phyloP scores from a whole-genome alignment of 1,140 invertebrate genomes.

The Heliconius eleuchia region DNA sequence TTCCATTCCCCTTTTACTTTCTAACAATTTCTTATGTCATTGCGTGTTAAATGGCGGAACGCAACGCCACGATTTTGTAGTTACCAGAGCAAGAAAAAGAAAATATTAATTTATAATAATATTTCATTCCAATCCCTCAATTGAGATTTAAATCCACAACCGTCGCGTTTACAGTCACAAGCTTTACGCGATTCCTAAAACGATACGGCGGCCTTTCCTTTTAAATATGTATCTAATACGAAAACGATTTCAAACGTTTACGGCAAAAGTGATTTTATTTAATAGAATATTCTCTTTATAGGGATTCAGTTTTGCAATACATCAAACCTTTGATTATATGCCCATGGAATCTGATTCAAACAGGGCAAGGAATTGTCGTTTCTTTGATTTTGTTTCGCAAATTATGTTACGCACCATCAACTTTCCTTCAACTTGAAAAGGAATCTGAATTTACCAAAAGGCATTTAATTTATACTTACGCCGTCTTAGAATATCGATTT shows the following conservation, averaged over 20 bases:
- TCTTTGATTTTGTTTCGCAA: conserved; percentile 6
- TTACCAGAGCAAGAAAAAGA: neutral
- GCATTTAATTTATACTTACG: neutral
- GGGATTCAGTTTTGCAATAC: neutral
- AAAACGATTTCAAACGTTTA: neutral
- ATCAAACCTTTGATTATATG: neutral
- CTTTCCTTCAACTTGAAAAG: neutral
- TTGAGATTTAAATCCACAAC: neutral
- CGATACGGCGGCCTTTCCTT: too few relatives aligned
- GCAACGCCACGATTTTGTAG: too few relatives aligned
- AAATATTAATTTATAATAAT: neutral
- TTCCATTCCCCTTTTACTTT: too few relatives aligned
- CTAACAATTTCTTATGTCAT: too few relatives aligned
- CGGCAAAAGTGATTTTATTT: neutral
- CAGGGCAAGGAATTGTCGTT: neutral
- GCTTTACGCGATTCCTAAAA: neutral
- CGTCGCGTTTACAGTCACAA: neutral
- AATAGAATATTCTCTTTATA: neutral
- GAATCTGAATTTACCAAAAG: neutral
- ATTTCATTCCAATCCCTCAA: neutral
- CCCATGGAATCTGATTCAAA: conserved; percentile 7
- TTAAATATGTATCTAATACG: neutral
- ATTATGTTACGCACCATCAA: conserved; percentile 8
- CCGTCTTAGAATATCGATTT: neutral
- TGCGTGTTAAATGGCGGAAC: too few relatives aligned